These are phyloP conservation scores for Forbesichthys agassizii DNA, from an alignment of 2,113 vertebrate genomes.

Conservation along the genomic window DNA sequence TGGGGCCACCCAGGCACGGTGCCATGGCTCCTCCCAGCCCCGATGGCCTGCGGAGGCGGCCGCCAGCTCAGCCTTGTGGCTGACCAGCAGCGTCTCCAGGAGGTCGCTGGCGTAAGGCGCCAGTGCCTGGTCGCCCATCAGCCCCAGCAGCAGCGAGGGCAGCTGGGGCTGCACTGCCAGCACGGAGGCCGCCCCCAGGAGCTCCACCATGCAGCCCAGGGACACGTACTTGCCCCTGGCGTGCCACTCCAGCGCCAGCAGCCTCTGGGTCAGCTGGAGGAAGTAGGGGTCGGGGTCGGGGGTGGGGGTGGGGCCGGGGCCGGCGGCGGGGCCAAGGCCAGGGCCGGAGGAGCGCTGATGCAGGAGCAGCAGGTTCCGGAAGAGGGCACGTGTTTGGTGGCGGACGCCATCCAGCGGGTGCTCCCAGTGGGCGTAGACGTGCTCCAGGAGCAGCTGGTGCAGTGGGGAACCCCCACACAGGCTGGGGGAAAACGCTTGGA, in stretches of 20 bases:
- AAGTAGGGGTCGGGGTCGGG: conserved; percentile 79
- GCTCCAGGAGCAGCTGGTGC: conserved; percentile 80
- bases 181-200: conserved; percentile 80
- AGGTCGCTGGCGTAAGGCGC: conserved; percentile 91
- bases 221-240: conserved; percentile 90
- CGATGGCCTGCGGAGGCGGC: conserved; percentile 2
- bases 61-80: conserved; percentile 83
- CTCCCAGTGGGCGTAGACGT: conserved; percentile 94
- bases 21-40: conserved; percentile 85
- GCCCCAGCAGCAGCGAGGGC: conserved; percentile 80
- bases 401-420: conserved; percentile 92
- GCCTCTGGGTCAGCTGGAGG: conserved; percentile 71
- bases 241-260: conserved; percentile 91
- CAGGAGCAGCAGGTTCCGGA: conserved; percentile 86
- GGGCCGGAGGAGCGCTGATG: conserved; percentile 70
- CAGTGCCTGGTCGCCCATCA: conserved; percentile 91
- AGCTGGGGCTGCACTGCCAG: conserved; percentile 80
- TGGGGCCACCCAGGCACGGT: conserved; percentile 87
- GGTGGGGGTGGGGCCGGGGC: conserved; percentile 26
- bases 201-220: conserved; percentile 86
- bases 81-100: conserved; percentile 90
- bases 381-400: conserved; percentile 89
- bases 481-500: conserved; percentile 55
- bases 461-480: conserved; percentile 79
- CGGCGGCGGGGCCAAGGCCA: conserved; percentile 20